Evolutionary conservation across 2,888 invertebrate genomes (phyloP), one percentile per base, ranked within the genome.

Genomic region (Oligia fasciuncula): DNA sequence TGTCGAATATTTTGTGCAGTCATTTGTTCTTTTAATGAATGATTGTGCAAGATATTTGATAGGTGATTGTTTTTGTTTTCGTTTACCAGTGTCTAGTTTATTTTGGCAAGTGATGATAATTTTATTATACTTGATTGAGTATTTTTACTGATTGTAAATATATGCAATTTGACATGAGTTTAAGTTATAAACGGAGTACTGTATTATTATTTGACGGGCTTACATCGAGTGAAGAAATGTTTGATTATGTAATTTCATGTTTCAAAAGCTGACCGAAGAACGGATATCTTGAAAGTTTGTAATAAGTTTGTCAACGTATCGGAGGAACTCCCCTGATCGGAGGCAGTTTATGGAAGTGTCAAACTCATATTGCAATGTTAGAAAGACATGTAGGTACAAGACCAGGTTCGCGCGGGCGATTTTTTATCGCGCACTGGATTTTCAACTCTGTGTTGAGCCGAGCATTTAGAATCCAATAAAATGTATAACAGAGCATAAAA

Each of bases 41-140:
- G 77, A 83, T 69, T 77, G 69, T 14, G 40, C 62, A 77, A 69
- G 40, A 71, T 49, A 72, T 84, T 81, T 71, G 79, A 63, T n/a
- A 14, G 46, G 4, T 17, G 62, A 14, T 46, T 66, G 4, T 40
- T 35, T 63, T 43, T 57, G n/a, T 57, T n/a, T 60, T n/a, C 0
- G 8, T 17, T 43, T 51, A 3, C 66, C 46, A 19, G 35, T 43
- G 19, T 62, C 17, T 29, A 14, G 69, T 67, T 40, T 57, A n/a
- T 66, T 83, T 29, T 66, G 60, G 49, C 19, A 51, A 60, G 23
- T 40, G n/a, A 46, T 51, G 35, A 70, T 49, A 29, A 29, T 29
- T 29, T 29, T 29, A 8, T 40, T 70, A 35, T 23, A 51, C 23
- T 23, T 51, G 14, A 14, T 19, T 51, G 43, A 9, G 13, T 63